These are phyloP conservation scores for Hozukius guyotensis DNA, from an alignment of 2,797 vertebrate genomes.

Conservation along the genomic window DNA sequence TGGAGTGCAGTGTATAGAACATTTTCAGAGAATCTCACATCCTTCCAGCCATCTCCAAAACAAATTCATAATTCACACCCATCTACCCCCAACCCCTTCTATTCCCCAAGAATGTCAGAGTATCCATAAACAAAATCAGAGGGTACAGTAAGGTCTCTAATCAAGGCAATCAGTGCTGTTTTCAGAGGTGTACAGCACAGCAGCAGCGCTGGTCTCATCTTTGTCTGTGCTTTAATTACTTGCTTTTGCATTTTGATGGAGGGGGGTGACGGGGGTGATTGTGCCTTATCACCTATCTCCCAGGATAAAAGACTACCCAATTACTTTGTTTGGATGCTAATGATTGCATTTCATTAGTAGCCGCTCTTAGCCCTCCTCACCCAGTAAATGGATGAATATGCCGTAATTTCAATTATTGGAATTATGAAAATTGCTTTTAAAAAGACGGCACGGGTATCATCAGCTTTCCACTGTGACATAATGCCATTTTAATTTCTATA, in stretches of 20 bases:
- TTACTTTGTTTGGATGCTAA: slow-evolving; percentile 99
- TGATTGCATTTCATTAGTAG: slow-evolving; percentile 99
- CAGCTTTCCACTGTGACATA: slow-evolving; percentile 98
- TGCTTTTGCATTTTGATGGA: slow-evolving; percentile 97
- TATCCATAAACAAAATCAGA: slow-evolving; percentile 93
- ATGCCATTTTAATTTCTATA: slow-evolving; percentile 99
- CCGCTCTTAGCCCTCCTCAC: slow-evolving; percentile 99
- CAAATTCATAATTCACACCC: slow-evolving; percentile 29
- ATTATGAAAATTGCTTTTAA: slow-evolving; percentile 99
- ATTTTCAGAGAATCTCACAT: slow-evolving; percentile 7
- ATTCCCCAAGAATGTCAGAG: slow-evolving; percentile 78
- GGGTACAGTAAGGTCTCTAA: slow-evolving; percentile 94
- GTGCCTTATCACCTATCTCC: slow-evolving; percentile 98
- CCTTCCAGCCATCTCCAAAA: slow-evolving; percentile 20
- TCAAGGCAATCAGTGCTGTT: slow-evolving; percentile 99
- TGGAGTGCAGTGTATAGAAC: background rate
- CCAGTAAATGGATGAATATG: slow-evolving; percentile 99
- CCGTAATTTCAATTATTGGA: slow-evolving; percentile 99
- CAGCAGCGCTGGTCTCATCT: slow-evolving; percentile 94
- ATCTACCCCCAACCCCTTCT: slow-evolving; percentile 40
- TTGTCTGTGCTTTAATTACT: slow-evolving; percentile 99
- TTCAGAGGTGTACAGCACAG: slow-evolving; percentile 94
- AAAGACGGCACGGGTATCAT: slow-evolving; percentile 97
- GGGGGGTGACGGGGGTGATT: slow-evolving; percentile 95
- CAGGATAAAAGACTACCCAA: slow-evolving; percentile 97